Evolutionary conservation across 1,140 invertebrate species (phyloP), one percentile per base, ranked within the genome.

Genomic region (Mylabris phalerata): DNA sequence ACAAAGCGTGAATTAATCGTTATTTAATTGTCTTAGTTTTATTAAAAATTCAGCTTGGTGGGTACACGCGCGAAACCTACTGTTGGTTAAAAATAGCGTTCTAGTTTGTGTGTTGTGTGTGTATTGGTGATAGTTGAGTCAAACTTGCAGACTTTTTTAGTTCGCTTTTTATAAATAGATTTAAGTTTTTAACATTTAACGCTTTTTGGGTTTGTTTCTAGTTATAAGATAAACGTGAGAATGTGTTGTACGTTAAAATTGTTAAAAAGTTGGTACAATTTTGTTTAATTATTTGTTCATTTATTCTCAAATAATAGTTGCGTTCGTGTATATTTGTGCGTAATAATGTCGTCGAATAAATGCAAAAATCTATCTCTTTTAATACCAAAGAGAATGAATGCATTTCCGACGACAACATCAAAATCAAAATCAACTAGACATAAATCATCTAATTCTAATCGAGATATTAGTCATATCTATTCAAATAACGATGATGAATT

Each of bases 401-500:
- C 13, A 9, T 39, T 45, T 39, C 54, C 57, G 32, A 50, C 45
- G 19, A 11, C 11, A 61, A 59, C 24, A 48, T 61, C 39, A 56
- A 59, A 46, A 49, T 11, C 26, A 61, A 42, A 52, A 50, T 3
- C 51, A 60, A 55, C 13, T 41, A 45, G 40, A 10, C 41, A 9
- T 41, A 50, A 11, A 32, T 7, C 32, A 32, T 32, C 32, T 42
- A 42, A 11, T 42, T 9, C 9, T n/a, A 42, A 39, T 50, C 38
- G 48, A 26, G 50, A 52, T 13, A 38, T 61, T 41, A 61, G 19
- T 19, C 19, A 59, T 25, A 67, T 70, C 48, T 70, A 70, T 55
- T 60, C 62, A 10, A 70, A 70, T 45, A 47, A 61, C n/a, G 67
- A 68, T 9, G 61, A 65, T 24, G 71, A 69, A 42, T 47, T 55